Conservation (phyloP, 2,113 vertebrate genomes). For the Aramus guarauna region DNA sequence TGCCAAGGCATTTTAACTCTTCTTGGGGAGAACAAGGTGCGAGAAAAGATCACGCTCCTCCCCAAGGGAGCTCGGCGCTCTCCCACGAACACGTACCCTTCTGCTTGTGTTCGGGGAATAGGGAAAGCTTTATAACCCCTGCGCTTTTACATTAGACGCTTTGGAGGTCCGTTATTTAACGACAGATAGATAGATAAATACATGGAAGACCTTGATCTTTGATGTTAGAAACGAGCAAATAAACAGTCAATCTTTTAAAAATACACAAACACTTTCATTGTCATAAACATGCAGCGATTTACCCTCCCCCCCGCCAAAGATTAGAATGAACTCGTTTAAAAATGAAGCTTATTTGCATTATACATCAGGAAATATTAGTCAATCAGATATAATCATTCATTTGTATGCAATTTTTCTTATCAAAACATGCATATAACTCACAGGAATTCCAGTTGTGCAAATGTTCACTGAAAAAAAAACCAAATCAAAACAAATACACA, state of each 20-base stretch:
- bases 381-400: slow-evolving; percentile 55
- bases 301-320: slow-evolving; percentile 6
- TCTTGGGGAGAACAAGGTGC: not conserved
- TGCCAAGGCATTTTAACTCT: slow-evolving; percentile 49
- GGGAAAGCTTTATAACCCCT: not conserved
- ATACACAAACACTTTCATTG: slow-evolving; percentile 16
- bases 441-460: slow-evolving; percentile 64
- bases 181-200: not conserved
- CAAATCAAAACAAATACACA: slow-evolving; percentile 45
- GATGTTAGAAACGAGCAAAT: slow-evolving; percentile 36
- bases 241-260: slow-evolving; percentile 15
- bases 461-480: slow-evolving; percentile 56
- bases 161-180: slow-evolving; percentile 18
- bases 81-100: not conserved
- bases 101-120: not conserved
- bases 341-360: slow-evolving; percentile 30
- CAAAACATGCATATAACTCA: slow-evolving; percentile 70
- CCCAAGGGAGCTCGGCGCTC: not conserved
- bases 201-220: not conserved
- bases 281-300: slow-evolving; percentile 47
- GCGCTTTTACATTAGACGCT: not conserved
- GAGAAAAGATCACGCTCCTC: not conserved
- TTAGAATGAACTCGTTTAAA: slow-evolving; percentile 17
- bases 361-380: slow-evolving; percentile 54
- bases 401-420: slow-evolving; percentile 54